These are phyloP conservation scores for Peromyscus eremicus DNA, from an alignment of 2,797 vertebrate genomes.

Conservation along the genomic window DNA sequence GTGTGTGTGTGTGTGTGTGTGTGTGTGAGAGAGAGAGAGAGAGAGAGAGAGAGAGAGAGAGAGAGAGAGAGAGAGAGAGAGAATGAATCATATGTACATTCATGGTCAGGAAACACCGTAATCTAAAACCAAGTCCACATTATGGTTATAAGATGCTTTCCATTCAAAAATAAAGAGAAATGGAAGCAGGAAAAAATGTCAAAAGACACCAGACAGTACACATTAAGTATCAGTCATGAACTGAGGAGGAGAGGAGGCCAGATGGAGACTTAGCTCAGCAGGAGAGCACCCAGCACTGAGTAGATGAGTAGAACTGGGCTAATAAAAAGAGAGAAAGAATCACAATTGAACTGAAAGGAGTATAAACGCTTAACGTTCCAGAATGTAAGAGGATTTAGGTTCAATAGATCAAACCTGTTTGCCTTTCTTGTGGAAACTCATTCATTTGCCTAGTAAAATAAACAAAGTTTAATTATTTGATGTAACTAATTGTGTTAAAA, in stretches of 20 bases:
- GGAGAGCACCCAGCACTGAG: background rate
- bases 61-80: background rate
- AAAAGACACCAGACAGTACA: conserved; percentile 24
- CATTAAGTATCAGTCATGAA: conserved; percentile 37
- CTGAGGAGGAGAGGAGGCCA: background rate
- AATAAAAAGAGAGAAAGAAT: background rate
- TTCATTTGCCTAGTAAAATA: conserved; percentile 40
- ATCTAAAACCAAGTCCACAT: background rate
- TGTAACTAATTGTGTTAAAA: conserved; percentile 61
- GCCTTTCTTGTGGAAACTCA: background rate
- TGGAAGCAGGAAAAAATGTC: background rate
- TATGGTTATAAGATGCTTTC: background rate
- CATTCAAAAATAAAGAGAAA: background rate
- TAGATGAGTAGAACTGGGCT: background rate
- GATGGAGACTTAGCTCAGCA: background rate
- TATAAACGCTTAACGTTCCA: background rate
- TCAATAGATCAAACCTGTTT: background rate
- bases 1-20: background rate
- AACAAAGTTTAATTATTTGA: conserved; percentile 41
- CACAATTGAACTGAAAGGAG: background rate
- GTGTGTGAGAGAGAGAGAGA: background rate
- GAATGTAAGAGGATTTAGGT: background rate
- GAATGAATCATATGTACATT: rapidly evolving
- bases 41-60: background rate
- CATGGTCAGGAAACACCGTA: background rate